Evolutionary conservation across 2,888 invertebrate genomes (phyloP).

Genomic region (Cryptophagus acutangulus): DNA sequence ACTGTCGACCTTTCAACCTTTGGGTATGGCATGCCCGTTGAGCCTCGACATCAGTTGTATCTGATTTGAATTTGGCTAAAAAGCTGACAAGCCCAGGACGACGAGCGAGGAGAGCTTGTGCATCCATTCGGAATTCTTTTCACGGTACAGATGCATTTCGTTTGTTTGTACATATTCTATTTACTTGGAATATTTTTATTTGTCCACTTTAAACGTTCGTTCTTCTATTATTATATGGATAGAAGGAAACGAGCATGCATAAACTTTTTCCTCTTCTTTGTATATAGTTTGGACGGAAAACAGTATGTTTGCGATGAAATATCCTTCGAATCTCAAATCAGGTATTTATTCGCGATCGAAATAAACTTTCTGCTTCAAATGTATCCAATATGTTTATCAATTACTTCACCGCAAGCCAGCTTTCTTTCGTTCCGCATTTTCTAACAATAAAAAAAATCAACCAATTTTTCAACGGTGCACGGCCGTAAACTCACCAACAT

Average conservation of each 20-base stretch:
- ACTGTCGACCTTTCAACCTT: slow-evolving; percentile 15
- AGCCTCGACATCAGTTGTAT: slow-evolving; percentile 9
- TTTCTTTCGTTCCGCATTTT: slow-evolving; percentile 8
- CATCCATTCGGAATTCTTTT: slow-evolving; percentile 14
- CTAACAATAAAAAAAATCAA: slow-evolving; percentile 22
- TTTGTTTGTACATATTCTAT: slow-evolving; percentile 9
- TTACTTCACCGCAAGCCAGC: slow-evolving; percentile 28
- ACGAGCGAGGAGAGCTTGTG: no score
- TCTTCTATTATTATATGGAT: neutral
- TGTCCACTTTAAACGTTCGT: slow-evolving; percentile 3
- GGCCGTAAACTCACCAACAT: slow-evolving; percentile 28
- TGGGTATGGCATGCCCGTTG: neutral
- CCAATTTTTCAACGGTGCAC: slow-evolving; percentile 29
- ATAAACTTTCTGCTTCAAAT: slow-evolving; percentile 8
- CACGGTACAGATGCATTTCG: slow-evolving; percentile 16
- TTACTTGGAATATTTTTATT: slow-evolving; percentile 7
- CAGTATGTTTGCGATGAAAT: neutral
- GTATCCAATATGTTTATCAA: slow-evolving; percentile 32
- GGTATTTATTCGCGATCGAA: slow-evolving; percentile 1
- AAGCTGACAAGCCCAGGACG: slow-evolving; percentile 9
- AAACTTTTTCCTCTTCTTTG: no score
- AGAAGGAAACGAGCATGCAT: no score
- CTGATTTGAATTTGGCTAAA: slow-evolving; percentile 14
- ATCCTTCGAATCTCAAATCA: neutral
- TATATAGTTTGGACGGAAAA: no score